Base-by-base conservation (phyloP, 2,113 vertebrate species). In the Mungos mungo region DNA sequence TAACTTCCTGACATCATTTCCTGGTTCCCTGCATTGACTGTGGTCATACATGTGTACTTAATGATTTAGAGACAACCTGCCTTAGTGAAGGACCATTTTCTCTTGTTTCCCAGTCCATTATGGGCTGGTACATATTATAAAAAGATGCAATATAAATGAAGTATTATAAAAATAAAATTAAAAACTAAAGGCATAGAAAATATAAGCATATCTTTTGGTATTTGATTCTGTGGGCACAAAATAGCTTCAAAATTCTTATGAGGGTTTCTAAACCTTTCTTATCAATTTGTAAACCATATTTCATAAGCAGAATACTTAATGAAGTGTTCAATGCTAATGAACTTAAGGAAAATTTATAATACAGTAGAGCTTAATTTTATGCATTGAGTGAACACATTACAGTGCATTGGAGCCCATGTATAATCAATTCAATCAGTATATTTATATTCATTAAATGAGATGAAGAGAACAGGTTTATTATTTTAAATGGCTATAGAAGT, bases 401-500 rank as follows among this genome's bases (percentile, higher is more conserved):
- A 96, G 80, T 63, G 13, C 57, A 88, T 66, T 90, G 7, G 41
- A 81, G 50, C 25, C 74, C 63, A 29, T 74, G 54, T 85, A 68
- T 84, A 95, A 88, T 77, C 80, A 95, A 86, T 72, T 77, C 65
- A 85, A 16, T 60, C 38, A 85, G 33, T 77, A 33, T 19, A 95
- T 81, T 89, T 72, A 85, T 93, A 80, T 91, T 96, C 79, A 89
- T 90, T 90, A 92, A 92, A 16, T 92, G 50, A 18, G 7, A 80
- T 31, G 6, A n/a, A 18, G 72, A 91, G 63, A 96, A 69, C 29
- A 90, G 31, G 15, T 90, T 93, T 95, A 71, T 83, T 31, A 41
- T 88, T 97, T 94, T 96, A 85, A 96, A 68, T 95, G 38, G 8
- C 27, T 84, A 38, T n/a, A 72, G 35, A 95, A 4, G 15, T 87